Percentiles rank a stretch among this genome's conserved stretches.
phyloP scores from a whole-genome alignment of 2,797 vertebrate genomes.

The Pangasius macronema region DNA sequence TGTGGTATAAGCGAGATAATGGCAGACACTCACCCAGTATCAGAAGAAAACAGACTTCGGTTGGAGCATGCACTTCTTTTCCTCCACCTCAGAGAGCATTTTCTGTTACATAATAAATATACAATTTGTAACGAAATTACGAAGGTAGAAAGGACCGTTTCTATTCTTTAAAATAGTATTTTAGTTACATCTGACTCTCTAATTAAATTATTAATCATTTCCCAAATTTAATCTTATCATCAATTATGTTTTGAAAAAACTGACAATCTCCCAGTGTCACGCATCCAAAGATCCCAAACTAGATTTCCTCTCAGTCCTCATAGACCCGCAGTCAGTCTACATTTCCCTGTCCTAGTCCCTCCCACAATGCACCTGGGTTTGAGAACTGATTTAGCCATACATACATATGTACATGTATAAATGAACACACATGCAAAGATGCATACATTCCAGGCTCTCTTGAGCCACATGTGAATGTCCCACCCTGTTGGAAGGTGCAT shows the following conservation, averaged over 20 bases:
- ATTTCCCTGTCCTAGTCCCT: neutral
- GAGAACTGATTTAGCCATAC: neutral
- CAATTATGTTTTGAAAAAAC: neutral
- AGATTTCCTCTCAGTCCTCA: neutral
- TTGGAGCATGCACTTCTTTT: neutral
- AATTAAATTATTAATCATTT: neutral
- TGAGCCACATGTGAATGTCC: neutral
- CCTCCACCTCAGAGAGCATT: neutral
- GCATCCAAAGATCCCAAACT: neutral
- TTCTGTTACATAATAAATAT: neutral
- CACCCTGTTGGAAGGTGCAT: neutral
- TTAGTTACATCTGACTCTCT: neutral
- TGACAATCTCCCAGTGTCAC: too few species aligned
- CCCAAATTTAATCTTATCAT: neutral
- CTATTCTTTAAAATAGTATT: neutral
- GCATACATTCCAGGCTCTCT: neutral
- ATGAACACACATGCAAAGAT: too few species aligned
- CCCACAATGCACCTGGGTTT: neutral
- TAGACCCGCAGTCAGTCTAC: neutral
- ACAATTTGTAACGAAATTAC: neutral
- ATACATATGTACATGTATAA: neutral
- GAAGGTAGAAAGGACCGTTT: neutral
- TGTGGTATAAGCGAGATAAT: neutral
- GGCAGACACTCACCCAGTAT: neutral
- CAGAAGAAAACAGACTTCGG: neutral